Base-by-base conservation (phyloP, 2,113 vertebrate genomes). In the Otus sunia region DNA sequence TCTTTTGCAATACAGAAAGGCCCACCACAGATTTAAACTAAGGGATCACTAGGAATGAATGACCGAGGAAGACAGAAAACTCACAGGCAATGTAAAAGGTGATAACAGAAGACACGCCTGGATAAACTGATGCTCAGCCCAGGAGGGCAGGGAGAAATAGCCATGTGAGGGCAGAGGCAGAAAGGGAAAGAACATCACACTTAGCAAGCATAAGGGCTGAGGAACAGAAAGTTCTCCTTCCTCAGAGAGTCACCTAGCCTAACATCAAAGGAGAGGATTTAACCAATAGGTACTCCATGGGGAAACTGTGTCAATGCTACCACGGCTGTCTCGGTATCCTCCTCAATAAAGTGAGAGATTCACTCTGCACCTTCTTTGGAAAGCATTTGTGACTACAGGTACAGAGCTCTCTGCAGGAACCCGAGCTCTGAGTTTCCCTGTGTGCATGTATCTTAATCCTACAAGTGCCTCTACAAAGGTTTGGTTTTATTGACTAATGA, bases 111-210 rank as follows among this genome's bases (percentile, higher is more conserved):
- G 32, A 23, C 2, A 8, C 0, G 1, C 12, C n/a, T 37, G 55
- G 41, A 23, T 23, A 37, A 85, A n/a, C 2, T 6, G 19, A 47
- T 62, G 50, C 32, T 78, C 60, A 75, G 37, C 66, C 25, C 5
- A 10, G 49, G 14, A 55, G 18, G 10, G 50, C 25, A 72, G 23
- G 47, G 25, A 72, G 19, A 60, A 90, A 45, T 5, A 58, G 45
- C 14, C 27, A 3, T 0, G 0, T 2, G 47, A 62, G 34, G 75
- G 22, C 30, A 34, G 1, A 0, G 4, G 11, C 26, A 71, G 47
- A 27, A 9, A 25, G n/a, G 5, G 21, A 34, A 56, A 47, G 21
- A 39, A 43, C 12, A 36, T 39, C 12, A 27, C 16, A 27, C 18
- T 6, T 3, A 1, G 20, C 13, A 66, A 59, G 23, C 4, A 1